Evolutionary conservation across 2,797 vertebrate genomes (phyloP), one percentile per base, ranked within the genome.

Genomic region (Spondyliosoma cantharus): DNA sequence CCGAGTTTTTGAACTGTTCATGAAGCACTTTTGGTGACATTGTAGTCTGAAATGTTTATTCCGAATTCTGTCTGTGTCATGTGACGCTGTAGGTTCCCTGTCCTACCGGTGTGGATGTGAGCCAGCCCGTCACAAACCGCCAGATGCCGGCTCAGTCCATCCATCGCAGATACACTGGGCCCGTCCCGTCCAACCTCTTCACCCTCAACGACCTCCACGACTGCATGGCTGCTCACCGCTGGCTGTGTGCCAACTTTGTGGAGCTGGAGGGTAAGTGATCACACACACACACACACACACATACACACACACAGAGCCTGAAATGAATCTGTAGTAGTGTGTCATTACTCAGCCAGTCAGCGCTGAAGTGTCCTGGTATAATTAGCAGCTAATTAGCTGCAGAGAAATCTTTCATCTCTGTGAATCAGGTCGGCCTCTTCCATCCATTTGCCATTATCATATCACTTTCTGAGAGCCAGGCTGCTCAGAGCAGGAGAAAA

Each of bases 131-230:
- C 56, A 88, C 91, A 1, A 92, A 86, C 60, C 81, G 76, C 59
- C 91, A 94, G 50, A 87, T 90, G 48, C n/a, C 43, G 3, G 54
- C 74, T 0, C 64, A 48, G 17, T 58, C 83, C 45, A 84, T 81
- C 0, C 78, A 50, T 0, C 61, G 61, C 71, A 91, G 87, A 20
- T 93, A 93, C 89, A 66, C 22, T 0, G 93, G 91, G 2, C 74
- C 86, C 17, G 70, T 95, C 37, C 97, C 97, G 20, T 89, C 93
- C 83, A 99, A 99, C 90, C 94, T 96, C 67, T 96, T 98, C 86
- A 95, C 93, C 71, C 95, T 98, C 79, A 96, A 95, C 0, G 93
- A 97, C 0, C 87, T 90, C 2, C 80, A 94, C 1, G 97, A 98
- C 89, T 96, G 96, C 78, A 50, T 22, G 12, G 73, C 80, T 59